Evolutionary conservation across 2,113 vertebrate species (phyloP), one percentile per base, ranked within the genome.

Genomic region (Gobiocypris rarus): DNA sequence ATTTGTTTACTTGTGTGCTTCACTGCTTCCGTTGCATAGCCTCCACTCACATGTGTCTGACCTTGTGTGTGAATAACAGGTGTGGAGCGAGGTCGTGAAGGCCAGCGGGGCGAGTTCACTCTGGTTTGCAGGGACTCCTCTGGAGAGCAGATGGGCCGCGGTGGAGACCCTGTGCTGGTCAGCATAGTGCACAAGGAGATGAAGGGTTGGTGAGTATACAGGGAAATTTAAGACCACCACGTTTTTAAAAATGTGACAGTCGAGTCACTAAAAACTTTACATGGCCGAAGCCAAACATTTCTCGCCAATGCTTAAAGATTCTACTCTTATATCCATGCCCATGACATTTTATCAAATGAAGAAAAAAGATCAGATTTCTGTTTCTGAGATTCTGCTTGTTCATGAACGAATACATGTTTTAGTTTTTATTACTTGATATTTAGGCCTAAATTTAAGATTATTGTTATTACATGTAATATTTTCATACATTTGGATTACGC

Each of bases 171-270:
- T 0, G 87, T 98, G 69, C 75, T 80, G 8, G 95, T 98, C 84
- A 94, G 93, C 82, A 89, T 99, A 38, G 89, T 93, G 45, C 95
- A 97, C 88, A 95, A 90, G 69, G 95, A 96, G 50, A 96, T 92
- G 91, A 96, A 91, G 38, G 91, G 91, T 87, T 94, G 96, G 97
- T 98, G 86, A 76, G 96, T 93, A 52, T 24, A 6, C 45, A 13
- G 4, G 15, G 2, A 26, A 67, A 65, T 19, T 58, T 2, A 45
- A 74, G 24, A 26, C 17, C 8, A 77, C 24, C 24, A 50, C 9
- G 3, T 26, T 75, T 52, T 52, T 24, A 11, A 10, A 24, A 19
- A 45, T 22, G 48, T 50, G 6, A 54, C 6, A 1, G 11, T 48
- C 22, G 17, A 19, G 22, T 22, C 41, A 73, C 22, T 58, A 9